phyloP scores from a whole-genome alignment of 1,140 invertebrate species.

The Listronotus oregonensis region DNA sequence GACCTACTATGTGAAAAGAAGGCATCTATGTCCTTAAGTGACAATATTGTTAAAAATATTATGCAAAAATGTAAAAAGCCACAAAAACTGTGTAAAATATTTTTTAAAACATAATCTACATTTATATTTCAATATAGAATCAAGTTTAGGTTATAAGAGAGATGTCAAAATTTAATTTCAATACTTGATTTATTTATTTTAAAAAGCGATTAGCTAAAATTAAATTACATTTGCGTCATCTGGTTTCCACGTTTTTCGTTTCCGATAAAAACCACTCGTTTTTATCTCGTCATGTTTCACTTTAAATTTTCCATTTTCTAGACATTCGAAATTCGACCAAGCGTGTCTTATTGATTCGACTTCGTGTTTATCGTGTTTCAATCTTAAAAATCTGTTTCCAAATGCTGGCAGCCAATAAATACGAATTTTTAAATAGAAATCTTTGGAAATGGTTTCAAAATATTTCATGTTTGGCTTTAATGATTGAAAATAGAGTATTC shows the following conservation, averaged over 20 bases:
- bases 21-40: too few relatives aligned
- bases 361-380: slow-evolving; percentile 13
- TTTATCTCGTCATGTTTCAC: slow-evolving; percentile 18
- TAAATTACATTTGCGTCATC: slow-evolving; percentile 7
- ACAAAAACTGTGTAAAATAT: too few relatives aligned
- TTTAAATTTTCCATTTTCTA: slow-evolving; percentile 15
- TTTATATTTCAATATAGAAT: too few relatives aligned
- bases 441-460: not conserved
- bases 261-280: slow-evolving; percentile 8
- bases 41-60: too few relatives aligned
- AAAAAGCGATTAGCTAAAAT: slow-evolving; percentile 1
- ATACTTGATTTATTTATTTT: not conserved
- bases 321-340: slow-evolving; percentile 9
- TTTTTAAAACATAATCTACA: too few relatives aligned
- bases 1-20: too few relatives aligned
- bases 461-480: too few relatives aligned
- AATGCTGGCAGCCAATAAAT: slow-evolving; percentile 15
- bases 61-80: too few relatives aligned
- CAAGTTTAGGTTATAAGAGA: too few relatives aligned
- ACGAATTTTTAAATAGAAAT: slow-evolving; percentile 8
- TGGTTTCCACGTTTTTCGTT: slow-evolving; percentile 2
- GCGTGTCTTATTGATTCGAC: slow-evolving; percentile 10
- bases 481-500: too few relatives aligned
- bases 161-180: too few relatives aligned
- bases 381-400: slow-evolving; percentile 15